Percentiles rank a stretch among this genome's conserved stretches.
These are phyloP conservation scores for Whitmania pigra DNA, from an alignment of 1,140 invertebrate genomes.

Conservation along the genomic window DNA sequence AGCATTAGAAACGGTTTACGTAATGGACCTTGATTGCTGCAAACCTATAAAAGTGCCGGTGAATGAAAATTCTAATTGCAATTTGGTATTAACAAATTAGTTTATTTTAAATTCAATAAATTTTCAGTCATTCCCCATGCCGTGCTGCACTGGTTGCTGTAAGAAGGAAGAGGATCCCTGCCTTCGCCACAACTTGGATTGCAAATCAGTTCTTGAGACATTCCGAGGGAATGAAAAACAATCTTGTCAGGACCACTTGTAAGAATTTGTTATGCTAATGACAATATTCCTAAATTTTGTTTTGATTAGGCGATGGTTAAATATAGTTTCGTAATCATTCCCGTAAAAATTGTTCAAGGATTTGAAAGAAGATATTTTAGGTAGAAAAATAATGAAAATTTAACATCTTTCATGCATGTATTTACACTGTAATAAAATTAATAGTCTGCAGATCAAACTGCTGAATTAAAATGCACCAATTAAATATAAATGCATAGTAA, in stretches of 20 bases:
- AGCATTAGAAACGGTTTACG: too few relatives aligned
- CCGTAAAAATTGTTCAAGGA: background rate
- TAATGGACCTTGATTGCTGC: too few relatives aligned
- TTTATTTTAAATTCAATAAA: too few relatives aligned
- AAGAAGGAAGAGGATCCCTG: background rate
- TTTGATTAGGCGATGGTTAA: too few relatives aligned
- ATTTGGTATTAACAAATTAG: too few relatives aligned
- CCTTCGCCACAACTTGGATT: background rate
- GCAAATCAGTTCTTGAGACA: background rate
- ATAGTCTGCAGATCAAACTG: too few relatives aligned
- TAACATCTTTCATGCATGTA: background rate
- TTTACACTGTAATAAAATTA: background rate
- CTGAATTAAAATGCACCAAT: background rate
- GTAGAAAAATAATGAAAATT: too few relatives aligned
- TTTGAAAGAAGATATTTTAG: background rate
- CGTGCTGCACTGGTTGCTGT: background rate
- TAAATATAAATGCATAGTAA: background rate
- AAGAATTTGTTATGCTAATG: background rate
- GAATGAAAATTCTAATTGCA: too few relatives aligned
- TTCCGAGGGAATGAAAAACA: background rate
- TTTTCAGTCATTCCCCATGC: background rate
- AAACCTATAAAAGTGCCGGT: too few relatives aligned
- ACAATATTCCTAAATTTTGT: too few relatives aligned
- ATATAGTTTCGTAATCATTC: background rate
- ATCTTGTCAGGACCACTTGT: background rate